These are phyloP conservation scores for Philaethria dido DNA, from an alignment of 2,888 invertebrate genomes.

Conservation along the genomic window DNA sequence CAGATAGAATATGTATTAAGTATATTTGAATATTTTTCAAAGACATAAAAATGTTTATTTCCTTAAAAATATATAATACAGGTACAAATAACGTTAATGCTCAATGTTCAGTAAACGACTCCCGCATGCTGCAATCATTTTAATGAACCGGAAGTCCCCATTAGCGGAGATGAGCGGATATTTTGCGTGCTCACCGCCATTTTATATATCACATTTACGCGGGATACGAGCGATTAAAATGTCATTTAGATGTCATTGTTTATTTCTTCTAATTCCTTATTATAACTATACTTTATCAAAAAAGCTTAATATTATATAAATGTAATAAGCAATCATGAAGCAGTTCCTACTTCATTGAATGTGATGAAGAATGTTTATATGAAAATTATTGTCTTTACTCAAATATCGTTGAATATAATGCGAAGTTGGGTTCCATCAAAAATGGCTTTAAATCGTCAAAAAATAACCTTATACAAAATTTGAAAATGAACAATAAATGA, in stretches of 20 bases:
- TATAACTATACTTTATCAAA: not conserved
- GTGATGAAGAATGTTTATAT: too few relatives aligned
- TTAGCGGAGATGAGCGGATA: constrained; percentile 58
- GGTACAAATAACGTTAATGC: constrained; percentile 26
- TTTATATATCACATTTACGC: constrained; percentile 31
- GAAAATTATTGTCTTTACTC: too few relatives aligned
- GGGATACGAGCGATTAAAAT: constrained; percentile 41
- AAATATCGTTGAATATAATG: too few relatives aligned
- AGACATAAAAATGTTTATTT: not conserved
- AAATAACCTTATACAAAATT: too few relatives aligned
- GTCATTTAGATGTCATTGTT: constrained; percentile 30
- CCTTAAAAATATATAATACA: not conserved
- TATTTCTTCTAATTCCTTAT: not conserved
- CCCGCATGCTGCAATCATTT: constrained; percentile 51
- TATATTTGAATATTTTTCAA: not conserved
- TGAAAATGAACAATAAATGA: too few relatives aligned
- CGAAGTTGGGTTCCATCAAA: too few relatives aligned
- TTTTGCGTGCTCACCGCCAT: constrained; percentile 42
- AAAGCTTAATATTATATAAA: not conserved
- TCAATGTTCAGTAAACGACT: constrained; percentile 27
- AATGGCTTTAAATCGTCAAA: too few relatives aligned
- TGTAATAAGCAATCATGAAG: too few relatives aligned
- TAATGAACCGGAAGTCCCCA: constrained; percentile 65
- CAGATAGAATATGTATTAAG: too few relatives aligned
- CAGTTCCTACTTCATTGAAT: too few relatives aligned